Conservation (phyloP, 2,797 vertebrate species). For the Rallus crepitans region DNA sequence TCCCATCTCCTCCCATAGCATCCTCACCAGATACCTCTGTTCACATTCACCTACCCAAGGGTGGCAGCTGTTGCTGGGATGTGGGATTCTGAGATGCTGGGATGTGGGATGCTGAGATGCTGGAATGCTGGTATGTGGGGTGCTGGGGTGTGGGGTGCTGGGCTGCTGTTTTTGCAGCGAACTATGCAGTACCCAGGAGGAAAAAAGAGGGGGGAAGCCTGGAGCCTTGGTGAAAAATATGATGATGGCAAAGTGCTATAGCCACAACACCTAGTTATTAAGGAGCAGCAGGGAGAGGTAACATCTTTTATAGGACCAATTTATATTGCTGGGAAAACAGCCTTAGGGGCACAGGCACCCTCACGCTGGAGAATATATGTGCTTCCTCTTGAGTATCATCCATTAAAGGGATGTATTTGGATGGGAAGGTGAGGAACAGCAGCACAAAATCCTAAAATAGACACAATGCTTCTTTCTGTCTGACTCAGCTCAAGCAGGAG, state of each 20-base stretch:
- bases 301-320: constrained; percentile 31
- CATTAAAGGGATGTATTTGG: constrained; percentile 48
- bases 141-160: neutral
- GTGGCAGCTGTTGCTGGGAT: neutral
- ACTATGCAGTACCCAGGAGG: neutral
- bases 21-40: neutral
- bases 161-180: neutral
- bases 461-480: neutral
- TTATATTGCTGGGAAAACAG: constrained; percentile 10
- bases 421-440: neutral
- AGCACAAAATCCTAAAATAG: constrained; percentile 34
- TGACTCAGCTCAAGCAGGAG: neutral
- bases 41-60: neutral
- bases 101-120: neutral
- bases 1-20: neutral
- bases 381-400: neutral
- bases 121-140: neutral
- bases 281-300: neutral
- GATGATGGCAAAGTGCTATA: neutral
- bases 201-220: neutral
- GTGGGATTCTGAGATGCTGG: neutral
- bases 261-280: neutral
- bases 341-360: neutral
- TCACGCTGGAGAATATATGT: constrained; percentile 1
- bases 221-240: neutral